Percentiles rank a stretch among this genome's conserved stretches.
These are phyloP conservation scores for Mustela nigripes DNA, from an alignment of 2,113 vertebrate genomes.

Conservation along the genomic window DNA sequence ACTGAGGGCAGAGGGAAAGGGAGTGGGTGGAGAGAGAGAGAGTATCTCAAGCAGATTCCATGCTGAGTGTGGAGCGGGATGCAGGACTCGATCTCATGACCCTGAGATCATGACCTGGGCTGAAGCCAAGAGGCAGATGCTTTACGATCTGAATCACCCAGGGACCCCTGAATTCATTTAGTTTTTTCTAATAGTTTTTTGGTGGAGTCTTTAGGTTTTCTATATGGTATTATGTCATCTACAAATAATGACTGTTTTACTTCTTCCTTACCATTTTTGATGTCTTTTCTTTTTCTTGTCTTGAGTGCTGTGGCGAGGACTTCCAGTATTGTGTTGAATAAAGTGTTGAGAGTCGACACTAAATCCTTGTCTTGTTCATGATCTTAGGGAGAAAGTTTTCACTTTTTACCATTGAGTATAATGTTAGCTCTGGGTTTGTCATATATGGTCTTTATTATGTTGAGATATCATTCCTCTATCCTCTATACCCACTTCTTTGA, in stretches of 20 bases:
- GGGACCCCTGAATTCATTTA: background rate
- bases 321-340: background rate
- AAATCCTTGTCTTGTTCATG: background rate
- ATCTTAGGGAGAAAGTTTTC: background rate
- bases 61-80: background rate
- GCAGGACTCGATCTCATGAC: background rate
- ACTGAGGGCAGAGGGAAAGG: background rate
- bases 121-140: background rate
- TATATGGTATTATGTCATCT: background rate
- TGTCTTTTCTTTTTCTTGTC: background rate
- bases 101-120: background rate
- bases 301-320: background rate
- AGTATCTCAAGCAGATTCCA: background rate
- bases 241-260: background rate
- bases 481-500: background rate
- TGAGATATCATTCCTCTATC: background rate
- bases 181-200: background rate
- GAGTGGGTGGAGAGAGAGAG: background rate
- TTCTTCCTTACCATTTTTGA: background rate
- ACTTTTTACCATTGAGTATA: background rate
- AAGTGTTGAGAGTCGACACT: background rate
- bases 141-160: background rate
- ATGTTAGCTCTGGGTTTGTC: background rate
- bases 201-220: background rate
- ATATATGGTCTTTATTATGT: background rate